These are phyloP conservation scores for Antechinus flavipes DNA, from an alignment of 2,113 vertebrate genomes.

Conservation along the genomic window DNA sequence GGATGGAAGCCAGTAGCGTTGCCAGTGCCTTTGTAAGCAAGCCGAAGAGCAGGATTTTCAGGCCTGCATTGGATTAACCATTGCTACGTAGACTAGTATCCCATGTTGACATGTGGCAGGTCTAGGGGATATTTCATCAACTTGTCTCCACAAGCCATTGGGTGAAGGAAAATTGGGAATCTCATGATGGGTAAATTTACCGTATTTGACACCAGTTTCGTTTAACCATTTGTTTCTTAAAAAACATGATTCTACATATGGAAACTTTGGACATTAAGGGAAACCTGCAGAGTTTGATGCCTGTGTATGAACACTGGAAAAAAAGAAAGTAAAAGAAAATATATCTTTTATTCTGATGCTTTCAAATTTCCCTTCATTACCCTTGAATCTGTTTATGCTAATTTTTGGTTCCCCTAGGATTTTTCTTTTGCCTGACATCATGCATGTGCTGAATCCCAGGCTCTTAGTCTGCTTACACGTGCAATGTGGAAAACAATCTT, in stretches of 20 bases:
- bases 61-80: not conserved
- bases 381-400: constrained; percentile 13
- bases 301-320: not conserved
- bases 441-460: constrained; percentile 38
- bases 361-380: constrained; percentile 38
- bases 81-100: not conserved
- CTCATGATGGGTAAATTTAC: not conserved
- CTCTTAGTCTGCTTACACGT: constrained; percentile 41
- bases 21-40: no score
- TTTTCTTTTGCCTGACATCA: constrained; percentile 51
- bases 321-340: not conserved
- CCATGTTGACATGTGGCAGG: not conserved
- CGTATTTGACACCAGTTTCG: not conserved
- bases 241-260: not conserved
- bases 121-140: not conserved
- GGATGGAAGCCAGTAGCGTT: not conserved
- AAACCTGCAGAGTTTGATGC: not conserved
- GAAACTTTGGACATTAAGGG: not conserved
- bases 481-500: constrained; percentile 3
- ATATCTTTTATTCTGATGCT: not conserved
- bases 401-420: constrained; percentile 37
- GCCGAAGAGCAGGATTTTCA: not conserved
- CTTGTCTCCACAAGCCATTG: not conserved
- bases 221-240: not conserved
- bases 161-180: not conserved